phyloP scores from a whole-genome alignment of 2,797 vertebrate genomes.

The Fundulus diaphanus region DNA sequence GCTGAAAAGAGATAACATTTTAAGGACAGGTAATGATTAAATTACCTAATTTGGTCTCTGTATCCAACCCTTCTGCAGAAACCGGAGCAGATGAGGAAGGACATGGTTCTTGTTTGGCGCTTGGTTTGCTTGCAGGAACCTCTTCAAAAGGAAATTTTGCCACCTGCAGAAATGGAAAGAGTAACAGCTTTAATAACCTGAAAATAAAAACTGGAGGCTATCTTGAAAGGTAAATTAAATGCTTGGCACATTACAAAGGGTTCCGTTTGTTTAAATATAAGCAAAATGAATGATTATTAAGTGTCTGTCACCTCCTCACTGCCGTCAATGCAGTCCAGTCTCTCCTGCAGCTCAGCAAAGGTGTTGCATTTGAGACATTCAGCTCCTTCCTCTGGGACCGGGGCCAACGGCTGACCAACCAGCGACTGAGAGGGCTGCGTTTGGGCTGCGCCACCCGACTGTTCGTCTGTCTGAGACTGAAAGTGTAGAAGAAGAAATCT shows the following conservation, averaged over 20 bases:
- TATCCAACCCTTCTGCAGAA: constrained; percentile 41
- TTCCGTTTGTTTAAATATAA: background rate
- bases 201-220: background rate
- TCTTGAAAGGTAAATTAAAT: constrained; percentile 17
- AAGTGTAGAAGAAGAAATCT: constrained; percentile 36
- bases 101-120: constrained; percentile 72
- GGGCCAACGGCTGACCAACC: constrained; percentile 75
- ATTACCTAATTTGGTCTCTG: constrained; percentile 59
- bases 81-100: constrained; percentile 49
- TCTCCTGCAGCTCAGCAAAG: constrained; percentile 97
- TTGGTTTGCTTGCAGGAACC: constrained; percentile 78
- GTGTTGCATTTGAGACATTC: constrained; percentile 98
- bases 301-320: constrained; percentile 86
- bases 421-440: constrained; percentile 66
- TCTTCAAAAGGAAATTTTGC: constrained; percentile 92
- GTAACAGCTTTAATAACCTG: constrained; percentile 7
- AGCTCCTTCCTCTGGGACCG: constrained; percentile 79
- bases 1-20: background rate
- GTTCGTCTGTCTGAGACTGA: constrained; percentile 62
- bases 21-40: background rate
- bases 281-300: constrained; percentile 2
- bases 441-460: constrained; percentile 45
- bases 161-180: constrained; percentile 64
- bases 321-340: constrained; percentile 96
- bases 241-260: constrained; percentile 9